phyloP scores from a whole-genome alignment of 2,888 invertebrate species.

The Smittia sp. region DNA sequence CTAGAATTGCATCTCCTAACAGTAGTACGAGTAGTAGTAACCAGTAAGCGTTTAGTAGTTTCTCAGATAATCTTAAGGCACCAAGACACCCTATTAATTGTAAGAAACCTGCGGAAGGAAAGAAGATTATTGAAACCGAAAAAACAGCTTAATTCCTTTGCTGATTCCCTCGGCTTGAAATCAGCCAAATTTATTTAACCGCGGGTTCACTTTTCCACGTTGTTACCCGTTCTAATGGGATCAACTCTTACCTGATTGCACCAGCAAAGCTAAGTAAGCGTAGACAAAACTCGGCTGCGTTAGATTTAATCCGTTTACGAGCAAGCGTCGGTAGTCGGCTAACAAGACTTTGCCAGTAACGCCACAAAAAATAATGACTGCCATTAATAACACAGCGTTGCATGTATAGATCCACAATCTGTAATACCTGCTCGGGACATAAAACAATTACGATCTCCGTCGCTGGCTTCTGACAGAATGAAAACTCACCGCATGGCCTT shows the following conservation, averaged over 20 bases:
- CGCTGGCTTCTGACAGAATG: not conserved
- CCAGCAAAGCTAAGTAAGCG: conserved; percentile 76
- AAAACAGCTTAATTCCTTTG: too few relatives aligned
- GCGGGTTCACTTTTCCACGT: too few relatives aligned
- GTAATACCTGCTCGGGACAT: conserved; percentile 63
- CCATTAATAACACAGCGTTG: conserved; percentile 81
- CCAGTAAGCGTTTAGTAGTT: conserved; percentile 81
- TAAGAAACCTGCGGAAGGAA: conserved; percentile 54
- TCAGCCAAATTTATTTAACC: too few relatives aligned
- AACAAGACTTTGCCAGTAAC: conserved; percentile 69
- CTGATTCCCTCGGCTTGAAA: too few relatives aligned
- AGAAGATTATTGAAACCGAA: conserved; percentile 42
- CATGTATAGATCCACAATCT: conserved; percentile 91
- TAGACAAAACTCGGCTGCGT: conserved; percentile 81
- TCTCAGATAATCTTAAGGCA: conserved; percentile 74
- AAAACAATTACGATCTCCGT: not conserved
- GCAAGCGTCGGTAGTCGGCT: conserved; percentile 67
- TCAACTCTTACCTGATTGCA: conserved; percentile 57
- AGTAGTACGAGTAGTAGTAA: conserved; percentile 72
- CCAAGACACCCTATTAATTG: conserved; percentile 80
- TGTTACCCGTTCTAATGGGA: too few relatives aligned
- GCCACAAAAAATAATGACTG: conserved; percentile 75
- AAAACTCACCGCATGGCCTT: conserved; percentile 46
- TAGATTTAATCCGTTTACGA: conserved; percentile 71
- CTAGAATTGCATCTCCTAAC: conserved; percentile 79